A percentile compares a stretch with the other conserved stretches of the same genome.
These are phyloP conservation scores for Steatornis caripensis DNA, from an alignment of 2,113 vertebrate genomes.

Conservation along the genomic window DNA sequence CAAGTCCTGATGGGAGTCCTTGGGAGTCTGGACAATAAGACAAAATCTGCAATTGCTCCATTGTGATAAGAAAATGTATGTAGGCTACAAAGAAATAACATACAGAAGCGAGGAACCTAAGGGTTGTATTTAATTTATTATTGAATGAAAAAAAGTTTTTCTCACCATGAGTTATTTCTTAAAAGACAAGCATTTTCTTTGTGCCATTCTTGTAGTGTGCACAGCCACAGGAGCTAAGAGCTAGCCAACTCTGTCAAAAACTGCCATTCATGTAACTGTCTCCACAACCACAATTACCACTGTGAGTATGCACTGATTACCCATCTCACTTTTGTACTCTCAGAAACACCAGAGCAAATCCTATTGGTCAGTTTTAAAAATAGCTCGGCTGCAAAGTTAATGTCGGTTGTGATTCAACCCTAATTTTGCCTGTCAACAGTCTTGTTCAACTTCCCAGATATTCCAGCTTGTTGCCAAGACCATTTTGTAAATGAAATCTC, in stretches of 20 bases:
- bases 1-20: not conserved
- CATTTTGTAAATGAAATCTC: slow-evolving; percentile 75
- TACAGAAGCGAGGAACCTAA: not conserved
- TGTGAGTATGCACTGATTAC: not conserved
- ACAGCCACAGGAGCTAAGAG: not conserved
- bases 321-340: not conserved
- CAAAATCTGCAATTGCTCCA: not conserved
- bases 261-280: not conserved
- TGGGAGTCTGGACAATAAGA: not conserved
- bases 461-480: slow-evolving; percentile 70
- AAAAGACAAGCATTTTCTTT: not conserved
- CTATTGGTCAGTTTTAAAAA: slow-evolving; percentile 56
- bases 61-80: not conserved
- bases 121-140: not conserved
- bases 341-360: not conserved
- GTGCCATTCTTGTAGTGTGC: not conserved
- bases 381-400: slow-evolving; percentile 53
- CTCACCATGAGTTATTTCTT: not conserved
- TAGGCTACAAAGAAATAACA: not conserved
- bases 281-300: not conserved
- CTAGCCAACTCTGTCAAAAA: not conserved
- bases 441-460: slow-evolving; percentile 69
- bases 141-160: not conserved
- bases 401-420: slow-evolving; percentile 64
- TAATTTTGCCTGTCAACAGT: slow-evolving; percentile 75